phyloP scores from a whole-genome alignment of 2,888 invertebrate genomes.

The Stenichneumon culpator region DNA sequence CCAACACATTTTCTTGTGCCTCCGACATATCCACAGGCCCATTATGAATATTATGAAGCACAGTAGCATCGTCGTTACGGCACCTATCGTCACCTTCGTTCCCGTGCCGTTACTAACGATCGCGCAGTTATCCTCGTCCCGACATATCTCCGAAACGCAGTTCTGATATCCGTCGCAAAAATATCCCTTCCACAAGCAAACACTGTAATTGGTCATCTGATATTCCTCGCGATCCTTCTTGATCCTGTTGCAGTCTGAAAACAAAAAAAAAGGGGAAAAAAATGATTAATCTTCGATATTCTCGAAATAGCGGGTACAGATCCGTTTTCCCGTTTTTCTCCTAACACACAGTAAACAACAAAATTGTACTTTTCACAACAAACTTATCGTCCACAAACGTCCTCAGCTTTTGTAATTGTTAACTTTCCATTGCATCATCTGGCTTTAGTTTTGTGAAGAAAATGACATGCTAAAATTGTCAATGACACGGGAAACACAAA shows the following conservation, averaged over 20 bases:
- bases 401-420: too few relatives aligned
- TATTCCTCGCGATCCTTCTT: conserved; percentile 72
- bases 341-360: too few relatives aligned
- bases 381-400: too few relatives aligned
- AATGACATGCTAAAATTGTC: too few relatives aligned
- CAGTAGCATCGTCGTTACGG: conserved; percentile 85
- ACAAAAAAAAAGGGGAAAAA: background rate
- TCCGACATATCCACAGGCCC: conserved; percentile 86
- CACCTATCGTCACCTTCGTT: conserved; percentile 85
- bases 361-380: too few relatives aligned
- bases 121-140: conserved; percentile 85
- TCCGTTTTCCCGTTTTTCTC: too few relatives aligned
- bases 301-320: too few relatives aligned
- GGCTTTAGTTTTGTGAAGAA: too few relatives aligned
- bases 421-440: too few relatives aligned
- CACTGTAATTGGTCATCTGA: conserved; percentile 71
- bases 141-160: conserved; percentile 85
- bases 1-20: conserved; percentile 86
- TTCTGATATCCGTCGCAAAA: conserved; percentile 85
- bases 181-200: conserved; percentile 85
- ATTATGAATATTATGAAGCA: conserved; percentile 86
- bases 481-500: too few relatives aligned
- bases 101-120: conserved; percentile 77
- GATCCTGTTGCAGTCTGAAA: conserved; percentile 76
- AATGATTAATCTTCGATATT: background rate